Percentiles rank a stretch among this genome's conserved stretches.
These are phyloP conservation scores for Nasonia vitripennis DNA, from an alignment of 1,140 invertebrate genomes.

Conservation along the genomic window DNA sequence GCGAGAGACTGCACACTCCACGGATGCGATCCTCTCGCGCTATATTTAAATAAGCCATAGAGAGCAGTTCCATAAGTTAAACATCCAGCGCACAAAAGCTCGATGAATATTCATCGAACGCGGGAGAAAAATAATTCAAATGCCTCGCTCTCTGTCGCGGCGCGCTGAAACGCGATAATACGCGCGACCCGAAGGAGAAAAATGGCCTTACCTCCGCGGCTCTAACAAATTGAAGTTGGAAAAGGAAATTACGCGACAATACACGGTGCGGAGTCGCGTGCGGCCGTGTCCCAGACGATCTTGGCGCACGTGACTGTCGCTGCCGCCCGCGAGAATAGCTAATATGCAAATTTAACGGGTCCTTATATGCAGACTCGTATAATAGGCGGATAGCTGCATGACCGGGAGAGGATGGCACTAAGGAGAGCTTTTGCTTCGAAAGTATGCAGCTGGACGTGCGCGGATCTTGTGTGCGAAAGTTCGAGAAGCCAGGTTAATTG, in stretches of 20 bases:
- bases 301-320: conserved; percentile 25
- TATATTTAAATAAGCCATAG: neutral
- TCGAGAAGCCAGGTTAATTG: too few relatives aligned
- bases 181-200: conserved; percentile 5
- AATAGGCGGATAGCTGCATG: neutral
- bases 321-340: neutral
- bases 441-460: too few relatives aligned
- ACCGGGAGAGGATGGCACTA: neutral
- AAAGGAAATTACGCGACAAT: conserved; percentile 16
- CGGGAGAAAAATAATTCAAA: conserved; percentile 27
- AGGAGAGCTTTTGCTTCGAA: neutral
- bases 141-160: neutral
- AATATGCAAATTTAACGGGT: conserved; percentile 43
- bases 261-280: neutral
- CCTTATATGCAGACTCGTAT: neutral
- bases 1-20: too few relatives aligned
- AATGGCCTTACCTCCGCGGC: neutral
- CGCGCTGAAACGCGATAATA: conserved; percentile 6
- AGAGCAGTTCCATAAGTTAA: neutral
- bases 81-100: neutral
- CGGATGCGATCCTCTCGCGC: too few relatives aligned
- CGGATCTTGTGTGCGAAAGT: too few relatives aligned
- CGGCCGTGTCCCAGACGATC: conserved; percentile 8
- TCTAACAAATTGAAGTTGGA: conserved; percentile 23
- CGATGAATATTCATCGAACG: conserved; percentile 22